These are phyloP conservation scores for Lissocephala sabroskyi DNA, from an alignment of 2,888 invertebrate genomes.

Conservation along the genomic window DNA sequence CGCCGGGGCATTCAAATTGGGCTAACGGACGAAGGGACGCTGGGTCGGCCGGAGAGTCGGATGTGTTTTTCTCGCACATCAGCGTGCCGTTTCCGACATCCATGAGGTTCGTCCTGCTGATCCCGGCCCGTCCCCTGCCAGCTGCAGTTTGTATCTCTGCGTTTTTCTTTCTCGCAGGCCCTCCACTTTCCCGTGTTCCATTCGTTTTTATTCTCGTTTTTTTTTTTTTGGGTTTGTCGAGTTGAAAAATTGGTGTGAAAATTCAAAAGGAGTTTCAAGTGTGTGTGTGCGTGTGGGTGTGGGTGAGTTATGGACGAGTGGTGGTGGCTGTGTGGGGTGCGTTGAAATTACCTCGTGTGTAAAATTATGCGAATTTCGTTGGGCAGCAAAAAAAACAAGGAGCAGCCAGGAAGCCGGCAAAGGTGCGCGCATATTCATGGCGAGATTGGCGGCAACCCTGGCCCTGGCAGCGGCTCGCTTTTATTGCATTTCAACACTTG, in stretches of 20 bases:
- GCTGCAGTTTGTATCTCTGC: constrained; percentile 2
- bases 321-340: constrained; percentile 29
- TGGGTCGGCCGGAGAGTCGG: constrained; percentile 16
- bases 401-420: too few relatives aligned
- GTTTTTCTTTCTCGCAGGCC: constrained; percentile 19
- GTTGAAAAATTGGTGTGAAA: constrained; percentile 70
- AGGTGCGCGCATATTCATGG: constrained; percentile 64
- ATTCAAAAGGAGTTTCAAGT: constrained; percentile 67
- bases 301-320: not conserved
- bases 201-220: constrained; percentile 18
- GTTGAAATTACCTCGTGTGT: constrained; percentile 67
- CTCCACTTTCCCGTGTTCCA: constrained; percentile 32
- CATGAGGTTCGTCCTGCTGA: not conserved
- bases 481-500: constrained; percentile 64
- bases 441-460: constrained; percentile 8
- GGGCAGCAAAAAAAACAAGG: constrained; percentile 22
- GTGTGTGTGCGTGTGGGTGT: constrained; percentile 36
- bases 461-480: constrained; percentile 38
- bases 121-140: not conserved
- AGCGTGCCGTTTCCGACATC: constrained; percentile 29
- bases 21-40: constrained; percentile 61
- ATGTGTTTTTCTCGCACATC: constrained; percentile 66
- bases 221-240: constrained; percentile 48
- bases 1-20: constrained; percentile 73
- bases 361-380: constrained; percentile 65